Conservation (phyloP, 2,888 invertebrate species). For the Pomacea canaliculata region DNA sequence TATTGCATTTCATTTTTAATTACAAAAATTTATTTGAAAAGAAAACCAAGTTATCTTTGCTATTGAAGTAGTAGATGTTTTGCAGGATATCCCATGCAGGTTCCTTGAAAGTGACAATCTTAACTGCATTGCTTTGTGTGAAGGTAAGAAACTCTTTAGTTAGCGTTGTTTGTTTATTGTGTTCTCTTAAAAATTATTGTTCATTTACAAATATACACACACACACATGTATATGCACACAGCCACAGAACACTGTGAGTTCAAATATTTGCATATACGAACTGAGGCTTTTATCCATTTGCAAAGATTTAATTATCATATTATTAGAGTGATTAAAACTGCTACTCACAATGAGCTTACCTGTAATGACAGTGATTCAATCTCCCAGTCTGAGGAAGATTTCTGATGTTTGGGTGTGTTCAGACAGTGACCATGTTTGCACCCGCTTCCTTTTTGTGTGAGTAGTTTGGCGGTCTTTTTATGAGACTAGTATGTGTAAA, state of each 20-base stretch:
- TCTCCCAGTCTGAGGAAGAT: slow-evolving; percentile 48
- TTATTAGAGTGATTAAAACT: too few species aligned
- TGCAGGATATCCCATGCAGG: slow-evolving; percentile 19
- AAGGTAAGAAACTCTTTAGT: slow-evolving; percentile 44
- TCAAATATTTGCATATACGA: too few species aligned
- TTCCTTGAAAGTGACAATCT: slow-evolving; percentile 53
- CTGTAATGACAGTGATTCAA: slow-evolving; percentile 47
- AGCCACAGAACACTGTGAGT: too few species aligned
- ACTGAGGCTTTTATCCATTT: too few species aligned
- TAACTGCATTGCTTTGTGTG: slow-evolving; percentile 63
- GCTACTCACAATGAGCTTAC: too few species aligned
- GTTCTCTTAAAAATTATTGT: too few species aligned
- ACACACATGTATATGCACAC: too few species aligned
- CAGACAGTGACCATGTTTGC: slow-evolving; percentile 58
- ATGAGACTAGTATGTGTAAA: too few species aligned
- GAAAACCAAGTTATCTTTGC: too few species aligned
- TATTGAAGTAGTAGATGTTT: neutral
- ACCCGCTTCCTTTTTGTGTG: slow-evolving; percentile 67
- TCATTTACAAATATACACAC: too few species aligned
- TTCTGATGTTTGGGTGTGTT: slow-evolving; percentile 58
- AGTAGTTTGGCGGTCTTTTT: slow-evolving; percentile 35
- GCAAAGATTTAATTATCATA: too few species aligned
- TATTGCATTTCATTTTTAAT: neutral
- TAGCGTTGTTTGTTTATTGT: neutral
- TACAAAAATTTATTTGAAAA: too few species aligned